A percentile compares a stretch with the other conserved stretches of the same genome.
Evolutionary conservation across 2,797 vertebrate species (phyloP).

Genomic region (Danio aesculapii): DNA sequence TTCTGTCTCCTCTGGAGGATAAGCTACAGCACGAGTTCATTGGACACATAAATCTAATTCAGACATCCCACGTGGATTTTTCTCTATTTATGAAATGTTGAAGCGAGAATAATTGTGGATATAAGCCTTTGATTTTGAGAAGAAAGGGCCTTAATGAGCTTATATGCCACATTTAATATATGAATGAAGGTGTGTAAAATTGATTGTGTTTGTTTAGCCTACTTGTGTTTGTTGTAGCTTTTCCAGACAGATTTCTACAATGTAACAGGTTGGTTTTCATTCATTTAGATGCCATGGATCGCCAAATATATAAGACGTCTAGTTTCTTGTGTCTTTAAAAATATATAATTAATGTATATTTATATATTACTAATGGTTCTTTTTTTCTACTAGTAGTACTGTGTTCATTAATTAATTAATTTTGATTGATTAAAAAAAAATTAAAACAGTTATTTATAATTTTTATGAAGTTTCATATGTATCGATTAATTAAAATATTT

Average conservation of each 20-base stretch:
- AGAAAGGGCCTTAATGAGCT: neutral
- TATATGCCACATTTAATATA: neutral
- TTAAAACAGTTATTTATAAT: no score
- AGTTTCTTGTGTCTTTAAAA: no score
- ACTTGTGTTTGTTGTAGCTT: neutral
- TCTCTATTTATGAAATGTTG: neutral
- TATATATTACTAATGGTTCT: no score
- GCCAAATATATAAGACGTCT: no score
- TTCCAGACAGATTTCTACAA: neutral
- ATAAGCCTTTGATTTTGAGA: neutral
- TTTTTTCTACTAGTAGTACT: no score
- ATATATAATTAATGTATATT: no score
- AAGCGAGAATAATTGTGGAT: neutral
- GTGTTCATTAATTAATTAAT: no score
- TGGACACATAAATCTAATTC: neutral
- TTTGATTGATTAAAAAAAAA: no score
- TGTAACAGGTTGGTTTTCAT: neutral
- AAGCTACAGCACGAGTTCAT: neutral
- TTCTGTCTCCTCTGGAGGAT: conserved; percentile 22
- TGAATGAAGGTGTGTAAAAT: neutral
- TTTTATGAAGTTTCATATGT: no score
- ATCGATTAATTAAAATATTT: no score
- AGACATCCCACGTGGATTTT: neutral
- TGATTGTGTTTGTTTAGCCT: neutral
- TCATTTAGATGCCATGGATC: no score